Evolutionary conservation across 2,888 invertebrate genomes (phyloP).

Genomic region (Chrysina gloriosa): DNA sequence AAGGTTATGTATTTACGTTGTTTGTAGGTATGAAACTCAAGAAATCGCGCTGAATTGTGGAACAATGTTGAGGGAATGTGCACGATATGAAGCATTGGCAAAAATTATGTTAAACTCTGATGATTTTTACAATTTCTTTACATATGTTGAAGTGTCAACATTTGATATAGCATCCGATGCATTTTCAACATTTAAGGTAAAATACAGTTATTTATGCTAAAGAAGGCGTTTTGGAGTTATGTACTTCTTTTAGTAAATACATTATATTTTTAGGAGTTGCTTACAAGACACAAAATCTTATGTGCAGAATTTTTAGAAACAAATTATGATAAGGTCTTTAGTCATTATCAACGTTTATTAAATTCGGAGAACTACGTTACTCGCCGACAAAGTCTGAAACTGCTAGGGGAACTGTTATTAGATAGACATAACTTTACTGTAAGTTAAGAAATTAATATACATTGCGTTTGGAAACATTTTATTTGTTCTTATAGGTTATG

Average conservation of each 20-base stretch:
- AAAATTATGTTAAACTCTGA: conserved; percentile 98
- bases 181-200: conserved; percentile 99
- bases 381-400: conserved; percentile 96
- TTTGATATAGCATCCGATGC: conserved; percentile 99
- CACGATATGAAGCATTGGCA: conserved; percentile 96
- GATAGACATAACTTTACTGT: conserved; percentile 99
- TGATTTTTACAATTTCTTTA: conserved; percentile 99
- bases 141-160: conserved; percentile 99
- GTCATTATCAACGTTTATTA: conserved; percentile 94
- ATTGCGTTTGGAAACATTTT: background rate
- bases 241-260: conserved; percentile 46
- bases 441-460: conserved; percentile 57
- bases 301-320: conserved; percentile 98
- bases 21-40: conserved; percentile 91
- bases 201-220: conserved; percentile 13
- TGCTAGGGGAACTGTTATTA: conserved; percentile 95
- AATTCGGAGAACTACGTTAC: conserved; percentile 99
- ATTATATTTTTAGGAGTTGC: conserved; percentile 77
- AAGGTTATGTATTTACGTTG: background rate
- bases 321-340: conserved; percentile 99
- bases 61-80: conserved; percentile 98
- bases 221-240: background rate
- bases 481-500: conserved; percentile 76
- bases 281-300: conserved; percentile 94
- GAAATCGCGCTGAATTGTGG: conserved; percentile 99